Evolutionary conservation across 1,140 invertebrate genomes (phyloP).

Genomic region (Trichonephila clavata): DNA sequence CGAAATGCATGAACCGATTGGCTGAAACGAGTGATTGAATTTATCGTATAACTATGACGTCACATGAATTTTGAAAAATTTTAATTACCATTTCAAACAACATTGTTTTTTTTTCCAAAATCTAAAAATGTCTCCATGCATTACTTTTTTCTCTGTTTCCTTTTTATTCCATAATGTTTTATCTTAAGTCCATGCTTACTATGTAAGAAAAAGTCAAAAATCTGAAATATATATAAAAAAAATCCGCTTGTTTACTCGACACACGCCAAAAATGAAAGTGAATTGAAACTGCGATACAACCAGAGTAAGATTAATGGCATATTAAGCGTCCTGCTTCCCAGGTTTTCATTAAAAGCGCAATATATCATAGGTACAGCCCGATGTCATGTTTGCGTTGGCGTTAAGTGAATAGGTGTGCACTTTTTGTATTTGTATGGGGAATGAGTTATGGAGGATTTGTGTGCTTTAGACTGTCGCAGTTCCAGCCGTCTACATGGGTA

Average conservation of each 20-base stretch:
- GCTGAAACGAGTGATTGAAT: too few species aligned
- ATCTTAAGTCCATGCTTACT: neutral
- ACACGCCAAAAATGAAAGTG: neutral
- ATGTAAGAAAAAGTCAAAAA: neutral
- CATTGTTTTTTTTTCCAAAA: too few species aligned
- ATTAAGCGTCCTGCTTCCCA: neutral
- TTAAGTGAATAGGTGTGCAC: neutral
- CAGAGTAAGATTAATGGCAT: neutral
- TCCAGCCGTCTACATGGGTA: neutral
- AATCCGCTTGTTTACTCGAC: neutral
- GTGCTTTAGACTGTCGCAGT: neutral
- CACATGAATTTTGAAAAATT: too few species aligned
- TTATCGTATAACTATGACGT: too few species aligned
- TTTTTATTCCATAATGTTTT: neutral
- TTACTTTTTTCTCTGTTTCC: neutral
- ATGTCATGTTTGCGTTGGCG: neutral
- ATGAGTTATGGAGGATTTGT: conserved; percentile 18
- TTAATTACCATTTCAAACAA: too few species aligned
- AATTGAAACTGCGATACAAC: neutral
- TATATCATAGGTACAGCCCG: neutral
- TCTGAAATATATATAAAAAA: neutral
- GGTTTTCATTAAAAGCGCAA: conserved; percentile 28
- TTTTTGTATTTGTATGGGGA: neutral
- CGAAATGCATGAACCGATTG: too few species aligned
- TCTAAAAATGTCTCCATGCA: too few species aligned